A percentile compares a stretch with the other conserved stretches of the same genome.
phyloP scores from a whole-genome alignment of 1,140 invertebrate genomes.

The Atta cephalotes region DNA sequence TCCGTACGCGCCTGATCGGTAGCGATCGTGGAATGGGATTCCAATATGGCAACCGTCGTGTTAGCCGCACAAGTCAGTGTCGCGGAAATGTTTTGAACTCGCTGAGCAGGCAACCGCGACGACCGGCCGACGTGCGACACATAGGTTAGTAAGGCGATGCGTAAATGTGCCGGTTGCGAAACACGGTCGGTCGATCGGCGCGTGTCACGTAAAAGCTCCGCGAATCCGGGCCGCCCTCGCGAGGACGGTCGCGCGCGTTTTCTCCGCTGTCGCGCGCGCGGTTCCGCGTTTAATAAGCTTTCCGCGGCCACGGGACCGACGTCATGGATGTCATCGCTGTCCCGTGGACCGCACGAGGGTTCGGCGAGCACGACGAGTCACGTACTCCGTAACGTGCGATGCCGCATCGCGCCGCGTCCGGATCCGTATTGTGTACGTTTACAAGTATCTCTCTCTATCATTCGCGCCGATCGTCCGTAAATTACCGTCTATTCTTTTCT shows the following conservation, averaged over 20 bases:
- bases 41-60: conserved; percentile 80
- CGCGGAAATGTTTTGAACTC: conserved; percentile 79
- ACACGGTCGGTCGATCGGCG: conserved; percentile 21
- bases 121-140: conserved; percentile 73
- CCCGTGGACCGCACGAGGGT: background rate
- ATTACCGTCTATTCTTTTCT: background rate
- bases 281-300: conserved; percentile 41
- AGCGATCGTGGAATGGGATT: conserved; percentile 69
- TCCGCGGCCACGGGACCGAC: conserved; percentile 12
- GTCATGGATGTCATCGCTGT: background rate
- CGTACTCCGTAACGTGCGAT: background rate
- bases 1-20: conserved; percentile 50
- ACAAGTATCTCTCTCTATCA: conserved; percentile 40
- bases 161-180: conserved; percentile 43
- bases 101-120: conserved; percentile 73
- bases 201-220: conserved; percentile 61
- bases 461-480: background rate
- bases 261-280: conserved; percentile 14
- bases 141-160: conserved; percentile 75
- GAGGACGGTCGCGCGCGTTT: conserved; percentile 41
- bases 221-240: conserved; percentile 24
- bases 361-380: background rate
- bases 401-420: conserved; percentile 24
- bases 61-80: conserved; percentile 78
- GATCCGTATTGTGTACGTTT: conserved; percentile 38